Percentiles rank a stretch among this genome's conserved stretches.
These are phyloP conservation scores for Phyllostomus hastatus DNA, from an alignment of 2,113 vertebrate species.

Conservation along the genomic window DNA sequence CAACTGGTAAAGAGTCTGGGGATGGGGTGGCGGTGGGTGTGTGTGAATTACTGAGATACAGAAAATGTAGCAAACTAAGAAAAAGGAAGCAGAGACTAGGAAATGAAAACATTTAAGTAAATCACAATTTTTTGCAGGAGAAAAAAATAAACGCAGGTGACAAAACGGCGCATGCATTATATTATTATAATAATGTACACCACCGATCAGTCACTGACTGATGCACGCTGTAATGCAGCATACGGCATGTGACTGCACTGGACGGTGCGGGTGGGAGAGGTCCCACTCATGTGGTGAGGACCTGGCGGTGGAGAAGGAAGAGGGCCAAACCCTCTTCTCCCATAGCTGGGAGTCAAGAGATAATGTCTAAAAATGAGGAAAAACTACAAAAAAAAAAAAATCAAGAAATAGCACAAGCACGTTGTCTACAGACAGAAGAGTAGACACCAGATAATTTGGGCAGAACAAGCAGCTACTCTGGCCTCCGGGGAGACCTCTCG, in stretches of 20 bases:
- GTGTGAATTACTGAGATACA: neutral
- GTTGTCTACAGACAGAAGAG: neutral
- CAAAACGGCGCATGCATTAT: neutral
- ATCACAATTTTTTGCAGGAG: neutral
- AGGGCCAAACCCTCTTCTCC: neutral
- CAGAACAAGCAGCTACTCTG: neutral
- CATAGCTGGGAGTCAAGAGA: neutral
- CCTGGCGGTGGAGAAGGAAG: too few species aligned
- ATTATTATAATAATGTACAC: neutral
- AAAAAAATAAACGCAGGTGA: neutral
- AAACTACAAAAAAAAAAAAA: neutral
- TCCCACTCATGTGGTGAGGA: neutral
- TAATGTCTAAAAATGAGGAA: neutral
- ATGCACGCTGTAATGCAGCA: neutral
- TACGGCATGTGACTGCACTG: neutral
- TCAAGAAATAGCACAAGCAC: neutral
- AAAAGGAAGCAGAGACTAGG: neutral
- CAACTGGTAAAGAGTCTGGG: neutral
- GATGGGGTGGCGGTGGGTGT: too few species aligned
- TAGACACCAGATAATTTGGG: neutral
- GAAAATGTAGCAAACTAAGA: neutral
- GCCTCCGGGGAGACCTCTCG: neutral
- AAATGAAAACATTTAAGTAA: neutral
- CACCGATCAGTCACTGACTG: neutral
- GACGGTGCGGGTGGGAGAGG: neutral